These are phyloP conservation scores for Sericinus montela DNA, from an alignment of 2,888 invertebrate genomes.

Conservation along the genomic window DNA sequence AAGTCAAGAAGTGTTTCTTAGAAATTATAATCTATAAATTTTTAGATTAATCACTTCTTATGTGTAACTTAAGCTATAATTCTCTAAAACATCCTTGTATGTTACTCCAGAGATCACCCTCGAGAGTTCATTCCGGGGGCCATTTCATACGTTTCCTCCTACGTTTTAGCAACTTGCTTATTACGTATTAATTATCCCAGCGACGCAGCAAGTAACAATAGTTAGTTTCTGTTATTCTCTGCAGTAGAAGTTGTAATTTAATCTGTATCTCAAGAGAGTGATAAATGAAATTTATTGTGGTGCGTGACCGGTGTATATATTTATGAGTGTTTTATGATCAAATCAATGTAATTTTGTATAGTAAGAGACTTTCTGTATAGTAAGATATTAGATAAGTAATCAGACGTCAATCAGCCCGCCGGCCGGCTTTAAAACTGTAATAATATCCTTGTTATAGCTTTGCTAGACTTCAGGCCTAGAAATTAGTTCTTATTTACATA, in stretches of 20 bases:
- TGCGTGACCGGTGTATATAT: neutral
- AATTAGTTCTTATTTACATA: no score
- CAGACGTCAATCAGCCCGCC: no score
- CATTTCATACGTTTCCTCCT: slow-evolving; percentile 10
- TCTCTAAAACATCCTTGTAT: slow-evolving; percentile 5
- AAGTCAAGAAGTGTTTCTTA: no score
- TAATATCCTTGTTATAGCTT: no score
- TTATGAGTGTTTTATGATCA: neutral
- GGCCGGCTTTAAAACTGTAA: no score
- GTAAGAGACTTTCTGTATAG: no score
- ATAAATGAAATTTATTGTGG: slow-evolving; percentile 12
- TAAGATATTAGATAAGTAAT: no score
- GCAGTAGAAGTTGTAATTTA: slow-evolving; percentile 2
- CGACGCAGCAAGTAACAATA: slow-evolving; percentile 4
- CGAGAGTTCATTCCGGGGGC: slow-evolving; percentile 8
- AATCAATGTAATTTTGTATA: neutral
- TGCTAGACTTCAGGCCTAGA: no score
- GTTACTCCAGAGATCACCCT: slow-evolving; percentile 9
- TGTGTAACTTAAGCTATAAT: slow-evolving; percentile 2
- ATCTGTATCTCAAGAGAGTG: slow-evolving; percentile 2
- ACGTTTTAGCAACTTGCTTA: slow-evolving; percentile 15
- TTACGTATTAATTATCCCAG: slow-evolving; percentile 16
- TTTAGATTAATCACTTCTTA: no score
- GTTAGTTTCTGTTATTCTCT: slow-evolving; percentile 11
- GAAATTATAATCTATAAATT: no score